Conservation (phyloP, 1,140 invertebrate genomes). For the Microplitis mediator region DNA sequence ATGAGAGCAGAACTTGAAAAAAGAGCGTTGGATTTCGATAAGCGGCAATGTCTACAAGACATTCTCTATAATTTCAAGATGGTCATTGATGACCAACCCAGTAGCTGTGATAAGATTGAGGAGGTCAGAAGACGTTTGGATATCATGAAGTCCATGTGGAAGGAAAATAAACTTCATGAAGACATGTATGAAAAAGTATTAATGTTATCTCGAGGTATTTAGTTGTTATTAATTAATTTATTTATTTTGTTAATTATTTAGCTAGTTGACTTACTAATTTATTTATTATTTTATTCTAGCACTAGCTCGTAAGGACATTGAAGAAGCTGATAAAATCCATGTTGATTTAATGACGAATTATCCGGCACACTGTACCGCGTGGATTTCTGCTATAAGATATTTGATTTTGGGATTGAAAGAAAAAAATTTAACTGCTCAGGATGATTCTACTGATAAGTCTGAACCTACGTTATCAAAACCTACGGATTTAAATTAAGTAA, state of each 20-base stretch:
- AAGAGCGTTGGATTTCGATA: constrained; percentile 32
- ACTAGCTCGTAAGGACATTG: constrained; percentile 47
- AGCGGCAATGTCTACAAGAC: constrained; percentile 41
- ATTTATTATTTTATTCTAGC: constrained; percentile 44
- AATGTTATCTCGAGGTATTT: constrained; percentile 54
- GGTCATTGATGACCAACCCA: constrained; percentile 40
- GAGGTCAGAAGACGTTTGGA: constrained; percentile 56
- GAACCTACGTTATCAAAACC: constrained; percentile 7
- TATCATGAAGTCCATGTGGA: constrained; percentile 55
- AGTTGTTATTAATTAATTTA: constrained; percentile 7
- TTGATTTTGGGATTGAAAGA: constrained; percentile 51
- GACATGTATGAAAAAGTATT: constrained; percentile 49
- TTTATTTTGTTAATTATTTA: background rate
- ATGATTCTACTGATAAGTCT: background rate
- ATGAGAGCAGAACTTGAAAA: background rate
- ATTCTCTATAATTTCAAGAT: constrained; percentile 44
- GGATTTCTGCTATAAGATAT: constrained; percentile 60
- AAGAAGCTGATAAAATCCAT: constrained; percentile 57
- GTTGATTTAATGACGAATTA: constrained; percentile 58
- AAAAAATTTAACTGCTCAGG: constrained; percentile 16
- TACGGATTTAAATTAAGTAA: background rate
- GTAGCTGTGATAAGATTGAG: constrained; percentile 37
- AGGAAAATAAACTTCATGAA: constrained; percentile 53
- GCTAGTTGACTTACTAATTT: too few species aligned
- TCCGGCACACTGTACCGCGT: constrained; percentile 54